Base-by-base conservation (phyloP, 2,797 vertebrate species). In the Pogonophryne albipinna region DNA sequence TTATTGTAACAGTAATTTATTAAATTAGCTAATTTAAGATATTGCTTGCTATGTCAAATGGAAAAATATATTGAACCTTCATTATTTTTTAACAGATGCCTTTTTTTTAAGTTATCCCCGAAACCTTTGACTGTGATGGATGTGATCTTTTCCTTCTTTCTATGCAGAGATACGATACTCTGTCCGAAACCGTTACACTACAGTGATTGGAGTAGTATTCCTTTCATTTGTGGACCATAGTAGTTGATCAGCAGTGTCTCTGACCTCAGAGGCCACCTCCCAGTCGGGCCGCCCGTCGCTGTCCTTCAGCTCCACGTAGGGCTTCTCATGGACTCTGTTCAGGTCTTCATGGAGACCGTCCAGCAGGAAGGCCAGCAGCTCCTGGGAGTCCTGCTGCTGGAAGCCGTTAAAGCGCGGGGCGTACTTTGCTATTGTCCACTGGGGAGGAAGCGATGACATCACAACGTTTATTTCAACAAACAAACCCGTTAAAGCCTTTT, bases 351-450 rank as follows among this genome's bases (percentile, higher is more conserved):
- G 98, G 13, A 99, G 97, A 20, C 98, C 98, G 66, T 99, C 98
- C 79, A 99, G 93, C 57, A 99, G 95, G 87, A 99, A 99, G 23
- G 98, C 98, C 66, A 99, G 92, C 44, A 99, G 96, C 89, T 99
- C 98, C 90, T 99, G 98, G 0, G 98, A 99, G 84, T 99, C 98
- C 92, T 99, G 98, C 87, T 99, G 98, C 68, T 99, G 98, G 90
- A 99, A 99, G 55, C 97, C 98, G 45, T 99, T 99, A 91, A 99
- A 99, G 51, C 98, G 96, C 0, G 98, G 98, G 4, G 97, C 98
- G 1, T 99, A 99, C 91, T 99, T 99, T 34, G 97, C 98, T 95
- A 99, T 99, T 5, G 98, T 99, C 98, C 98, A 99, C 98, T 99
- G 81, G 82, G 83, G 23, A 71, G 19, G 45, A 46, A 75, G 17